Conservation (phyloP, 2,797 vertebrate species). For the Sparidentex hasta region DNA sequence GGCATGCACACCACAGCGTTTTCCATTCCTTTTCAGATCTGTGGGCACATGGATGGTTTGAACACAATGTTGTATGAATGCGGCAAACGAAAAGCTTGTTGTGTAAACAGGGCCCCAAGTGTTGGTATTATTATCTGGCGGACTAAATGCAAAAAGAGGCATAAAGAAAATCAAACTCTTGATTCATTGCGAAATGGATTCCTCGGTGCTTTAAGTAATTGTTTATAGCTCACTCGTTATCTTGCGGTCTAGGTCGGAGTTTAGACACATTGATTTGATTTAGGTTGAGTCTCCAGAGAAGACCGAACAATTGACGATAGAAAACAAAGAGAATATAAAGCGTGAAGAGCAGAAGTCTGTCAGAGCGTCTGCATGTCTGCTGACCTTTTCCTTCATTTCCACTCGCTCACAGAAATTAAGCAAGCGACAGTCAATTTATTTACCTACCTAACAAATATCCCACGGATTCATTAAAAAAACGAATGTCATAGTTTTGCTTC, state of each 20-base stretch:
- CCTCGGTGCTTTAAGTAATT: slow-evolving; percentile 16
- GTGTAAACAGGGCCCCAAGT: too few species aligned
- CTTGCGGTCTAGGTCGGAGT: slow-evolving; percentile 16
- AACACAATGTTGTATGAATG: too few species aligned
- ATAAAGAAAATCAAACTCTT: background rate
- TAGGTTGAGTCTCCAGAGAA: slow-evolving; percentile 24
- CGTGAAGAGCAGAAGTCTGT: slow-evolving; percentile 16
- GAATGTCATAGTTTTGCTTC: background rate
- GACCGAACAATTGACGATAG: slow-evolving; percentile 18
- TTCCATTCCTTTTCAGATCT: too few species aligned
- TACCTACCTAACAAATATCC: slow-evolving; percentile 13
- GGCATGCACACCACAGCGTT: too few species aligned
- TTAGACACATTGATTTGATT: slow-evolving; percentile 9
- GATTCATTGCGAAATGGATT: background rate
- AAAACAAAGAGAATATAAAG: slow-evolving; percentile 32
- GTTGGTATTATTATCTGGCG: background rate
- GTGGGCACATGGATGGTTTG: too few species aligned
- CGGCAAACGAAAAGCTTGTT: too few species aligned
- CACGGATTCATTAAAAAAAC: slow-evolving; percentile 12
- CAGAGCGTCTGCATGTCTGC: slow-evolving; percentile 32
- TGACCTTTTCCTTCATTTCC: slow-evolving; percentile 50
- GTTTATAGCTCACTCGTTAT: slow-evolving; percentile 10
- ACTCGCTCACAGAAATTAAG: slow-evolving; percentile 19
- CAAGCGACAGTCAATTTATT: slow-evolving; percentile 11
- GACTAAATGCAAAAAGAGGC: background rate